Evolutionary conservation across 2,888 invertebrate genomes (phyloP), one percentile per base, ranked within the genome.

Genomic region (Orthosia gracilis): DNA sequence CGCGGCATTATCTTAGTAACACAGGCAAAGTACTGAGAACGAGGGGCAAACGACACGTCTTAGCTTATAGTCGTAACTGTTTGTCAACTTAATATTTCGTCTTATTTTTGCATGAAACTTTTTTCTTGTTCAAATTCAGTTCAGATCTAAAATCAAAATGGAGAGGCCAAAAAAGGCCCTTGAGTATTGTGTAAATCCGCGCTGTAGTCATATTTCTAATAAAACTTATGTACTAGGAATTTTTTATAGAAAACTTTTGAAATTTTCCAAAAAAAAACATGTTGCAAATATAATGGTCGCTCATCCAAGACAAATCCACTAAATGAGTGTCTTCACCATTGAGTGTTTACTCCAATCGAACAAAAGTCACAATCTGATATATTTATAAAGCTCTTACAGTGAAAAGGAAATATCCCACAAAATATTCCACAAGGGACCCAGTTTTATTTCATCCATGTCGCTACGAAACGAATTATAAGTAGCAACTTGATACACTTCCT

Each of bases 1-100:
- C 86, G 75, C 82, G 84, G 84, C 85, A 90, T 92, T 91, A 92
- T 92, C 90, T 90, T 82, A 79, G 85, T 85, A 84, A 87, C 84
- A 85, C 90, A 90, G 89, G 82, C 85, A 79, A 76, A 79, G 26
- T 63, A 82, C 67, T 54, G 45, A 55, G 78, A 69, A 79, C 57
- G 64, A 58, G 61, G n/a, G 47, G 71, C 55, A 66, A 17, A 76
- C 67, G 67, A 73, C 69, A 73, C 80, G 68, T 70, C 54, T 23
- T 65, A 26, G 49, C 71, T 62, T 69, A 65, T 26, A 57, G 69
- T 65, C 26, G 65, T 76, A 69, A 78, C 67, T 73, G 63, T 76
- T 71, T 75, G 71, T 67, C 66, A 69, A 67, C n/a, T 66, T 69
- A 50, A 67, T 72, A 69, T 13, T 23, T 69, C 17, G 31, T 58